Evolutionary conservation across 2,888 invertebrate species (phyloP), one percentile per base, ranked within the genome.

Genomic region (Orthosia gothica): DNA sequence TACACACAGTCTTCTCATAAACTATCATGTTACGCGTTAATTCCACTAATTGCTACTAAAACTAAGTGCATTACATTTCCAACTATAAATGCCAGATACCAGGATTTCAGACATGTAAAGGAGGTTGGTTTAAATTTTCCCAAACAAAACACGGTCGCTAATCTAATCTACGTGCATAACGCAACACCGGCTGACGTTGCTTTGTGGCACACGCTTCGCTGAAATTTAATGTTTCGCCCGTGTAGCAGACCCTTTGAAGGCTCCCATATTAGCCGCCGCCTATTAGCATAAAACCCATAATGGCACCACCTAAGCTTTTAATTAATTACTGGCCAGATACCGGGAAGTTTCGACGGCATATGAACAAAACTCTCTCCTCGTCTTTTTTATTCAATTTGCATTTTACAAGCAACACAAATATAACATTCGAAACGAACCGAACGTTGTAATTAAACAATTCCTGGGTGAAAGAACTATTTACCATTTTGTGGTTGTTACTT

Each of bases 261-360:
- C 90, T 90, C 89, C 86, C 93, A 94, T 94, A 95, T 94, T 94
- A 95, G 92, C 92, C 92, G 89, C 90, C 88, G 88, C 89, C 91
- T 94, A 95, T 96, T 95, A 95, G 92, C 96, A 95, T 95, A 96
- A 95, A 95, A 93, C 93, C 93, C 93, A 94, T 94, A 94, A 94
- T 93, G 91, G 92, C 91, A 92, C 89, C 90, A 91, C 92, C 91
- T 94, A 93, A 94, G 93, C 95, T 93, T 94, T 94, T 95, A 96
- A 96, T 96, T 96, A 95, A 96, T 96, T 95, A 95, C 93, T 89
- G 91, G 88, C 93, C 92, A 90, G 89, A 92, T 89, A 90, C 90
- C 84, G 89, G 88, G 89, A 91, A 91, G 89, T 89, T 91, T 89
- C 87, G 81, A 88, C 87, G 82, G 88, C 87, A 89, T 90, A 89